phyloP scores from a whole-genome alignment of 37 sponge, comb jelly and placozoan species.

The Beroe forskalii region DNA sequence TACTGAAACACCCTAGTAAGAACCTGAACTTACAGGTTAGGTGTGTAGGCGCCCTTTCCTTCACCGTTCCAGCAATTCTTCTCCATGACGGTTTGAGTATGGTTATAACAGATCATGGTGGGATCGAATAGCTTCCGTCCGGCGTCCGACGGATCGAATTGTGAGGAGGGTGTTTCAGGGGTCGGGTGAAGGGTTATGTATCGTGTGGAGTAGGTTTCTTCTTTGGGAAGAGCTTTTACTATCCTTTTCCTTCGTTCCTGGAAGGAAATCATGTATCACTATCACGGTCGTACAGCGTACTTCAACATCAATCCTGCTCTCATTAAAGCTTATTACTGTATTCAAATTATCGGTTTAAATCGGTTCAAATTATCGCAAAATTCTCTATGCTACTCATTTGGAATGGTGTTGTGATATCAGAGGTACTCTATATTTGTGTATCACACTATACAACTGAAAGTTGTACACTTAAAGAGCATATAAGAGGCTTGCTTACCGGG shows the following conservation, averaged over 20 bases:
- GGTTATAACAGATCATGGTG: background rate
- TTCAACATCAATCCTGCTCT: no score
- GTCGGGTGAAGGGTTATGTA: slow-evolving; percentile 6
- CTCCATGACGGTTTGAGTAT: background rate
- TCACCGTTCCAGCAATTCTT: slow-evolving; percentile 1
- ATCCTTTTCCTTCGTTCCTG: background rate
- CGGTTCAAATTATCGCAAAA: no score
- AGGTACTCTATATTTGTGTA: background rate
- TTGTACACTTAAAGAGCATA: no score
- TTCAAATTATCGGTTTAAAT: no score
- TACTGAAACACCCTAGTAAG: no score
- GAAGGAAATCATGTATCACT: no score
- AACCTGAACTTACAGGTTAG: background rate
- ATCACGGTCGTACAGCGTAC: no score
- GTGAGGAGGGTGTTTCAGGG: background rate
- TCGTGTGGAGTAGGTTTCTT: background rate
- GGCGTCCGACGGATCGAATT: background rate
- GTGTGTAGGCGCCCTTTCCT: background rate
- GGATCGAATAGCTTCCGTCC: background rate
- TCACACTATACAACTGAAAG: no score
- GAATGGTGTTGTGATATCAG: background rate
- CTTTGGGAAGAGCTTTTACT: background rate
- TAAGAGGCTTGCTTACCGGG: background rate
- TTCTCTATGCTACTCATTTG: no score
- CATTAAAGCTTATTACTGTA: no score